A percentile compares a stretch with the other conserved stretches of the same genome.
phyloP scores from a whole-genome alignment of 35 echinoderm and acorn worm species.

The Chiridota heheva region DNA sequence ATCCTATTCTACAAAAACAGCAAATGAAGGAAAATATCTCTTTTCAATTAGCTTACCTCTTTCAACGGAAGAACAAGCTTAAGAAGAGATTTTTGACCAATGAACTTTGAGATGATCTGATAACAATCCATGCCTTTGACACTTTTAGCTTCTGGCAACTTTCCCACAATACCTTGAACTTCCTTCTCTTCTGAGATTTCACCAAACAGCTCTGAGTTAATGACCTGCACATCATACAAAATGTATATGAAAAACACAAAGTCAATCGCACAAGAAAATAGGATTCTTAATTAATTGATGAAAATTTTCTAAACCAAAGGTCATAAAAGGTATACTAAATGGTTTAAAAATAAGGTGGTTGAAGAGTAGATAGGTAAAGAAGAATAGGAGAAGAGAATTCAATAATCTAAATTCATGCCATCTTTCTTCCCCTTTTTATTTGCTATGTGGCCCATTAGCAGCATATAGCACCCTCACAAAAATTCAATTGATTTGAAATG shows the following conservation, averaged over 20 bases:
- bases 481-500: no score
- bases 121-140: conserved; percentile 85
- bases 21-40: no score
- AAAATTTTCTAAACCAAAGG: background rate
- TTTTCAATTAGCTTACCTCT: conserved; percentile 94
- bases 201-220: conserved; percentile 92
- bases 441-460: no score
- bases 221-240: conserved; percentile 49
- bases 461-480: no score
- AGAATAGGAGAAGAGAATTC: no score
- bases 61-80: conserved; percentile 78
- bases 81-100: conserved; percentile 72
- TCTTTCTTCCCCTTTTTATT: no score
- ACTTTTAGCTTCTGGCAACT: conserved; percentile 80
- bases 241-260: background rate
- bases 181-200: conserved; percentile 94
- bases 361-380: background rate
- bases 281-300: background rate
- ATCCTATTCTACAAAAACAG: no score
- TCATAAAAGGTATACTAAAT: background rate
- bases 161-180: conserved; percentile 86
- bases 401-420: no score
- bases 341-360: background rate
- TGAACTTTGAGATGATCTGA: conserved; percentile 81
- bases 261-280: background rate